Evolutionary conservation across 2,888 invertebrate species (phyloP), one percentile per base, ranked within the genome.

Genomic region (Plebejus melissa): DNA sequence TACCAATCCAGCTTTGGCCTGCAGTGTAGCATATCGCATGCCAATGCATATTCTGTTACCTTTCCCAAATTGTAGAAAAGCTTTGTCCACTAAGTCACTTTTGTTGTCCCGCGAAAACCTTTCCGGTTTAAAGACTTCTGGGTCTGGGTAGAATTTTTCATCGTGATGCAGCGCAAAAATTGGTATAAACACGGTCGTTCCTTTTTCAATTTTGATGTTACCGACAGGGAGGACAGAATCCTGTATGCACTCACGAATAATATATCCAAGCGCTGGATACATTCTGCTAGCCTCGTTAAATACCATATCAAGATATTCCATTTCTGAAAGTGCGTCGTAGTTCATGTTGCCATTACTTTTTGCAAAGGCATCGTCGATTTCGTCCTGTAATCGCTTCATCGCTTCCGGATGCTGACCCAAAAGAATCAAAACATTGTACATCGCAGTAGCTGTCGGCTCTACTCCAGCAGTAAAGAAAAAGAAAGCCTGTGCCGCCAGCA

Each of bases 21-120:
- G 81, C 3, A 88, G 75, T 11, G 79, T 81, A 0, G 87, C 87
- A 75, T 83, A 87, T 77, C 87, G 83, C 76, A 82, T 80, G 78
- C 93, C 94, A 4, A 94, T 88, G 77, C 94, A 94, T 22, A 86
- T 82, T 69, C 94, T 83, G 2, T 87, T 86, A 0, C 93, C 94
- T 80, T 84, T 89, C 1, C 94, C 94, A 79, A 94, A 94, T 1
- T 94, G 91, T 80, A 90, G 79, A 76, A 87, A 94, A 0, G 83
- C 82, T 50, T 81, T 79, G 38, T 87, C 86, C 11, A 69, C 38
- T 9, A 76, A 65, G 57, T 79, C 83, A 0, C 83, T 78, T 76
- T 81, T 82, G 5, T 80, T 77, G 57, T 88, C 86, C 0, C 82
- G 80, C 6, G 81, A 77, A 79, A 89, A 89, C 74, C 92, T 84